Evolutionary conservation across 2,888 invertebrate genomes (phyloP), one percentile per base, ranked within the genome.

Genomic region (Merodon equestris): DNA sequence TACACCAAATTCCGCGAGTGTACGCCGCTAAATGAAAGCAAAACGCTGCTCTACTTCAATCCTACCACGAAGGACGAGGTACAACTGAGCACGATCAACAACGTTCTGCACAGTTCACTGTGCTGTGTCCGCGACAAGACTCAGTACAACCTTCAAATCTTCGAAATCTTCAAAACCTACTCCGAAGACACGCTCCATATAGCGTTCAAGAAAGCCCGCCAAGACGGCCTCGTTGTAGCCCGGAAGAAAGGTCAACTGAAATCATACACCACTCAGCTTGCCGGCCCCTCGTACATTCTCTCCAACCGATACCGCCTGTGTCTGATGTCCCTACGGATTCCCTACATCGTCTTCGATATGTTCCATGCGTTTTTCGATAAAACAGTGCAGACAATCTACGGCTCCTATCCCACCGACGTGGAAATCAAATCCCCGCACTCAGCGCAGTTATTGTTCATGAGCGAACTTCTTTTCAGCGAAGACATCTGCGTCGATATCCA

Each of bases 81-180:
- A 1, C 86, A 87, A 56, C 82, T 84, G 14, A 81, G 79, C 13
- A 81, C 86, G 0, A 85, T 86, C 0, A 82, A 83, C 15, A 84
- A 83, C 42, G 86, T 94, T 0, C 91, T 93, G 57, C 92, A 94
- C 85, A 93, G 93, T 82, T 92, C 93, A 0, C 88, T 94, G 84
- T 91, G 91, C 70, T 91, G 91, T 83, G 88, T 89, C 45, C 89
- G 91, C 68, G 92, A 93, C 82, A 92, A 93, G 83, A 90, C 91
- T 0, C 91, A 91, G 0, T 92, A 92, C 86, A 91, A 92, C 0
- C 91, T 92, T 82, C 93, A 94, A 81, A 89, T 95, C 74, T 93
- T 93, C 83, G 91, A 92, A 84, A 91, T 94, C 13, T 94, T 94
- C 84, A 93, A 93, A 82, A 92, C 92, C 81, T 95, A 93, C 86